Base-by-base conservation (phyloP, 2,888 invertebrate genomes). In the Drosophila kuntzei region DNA sequence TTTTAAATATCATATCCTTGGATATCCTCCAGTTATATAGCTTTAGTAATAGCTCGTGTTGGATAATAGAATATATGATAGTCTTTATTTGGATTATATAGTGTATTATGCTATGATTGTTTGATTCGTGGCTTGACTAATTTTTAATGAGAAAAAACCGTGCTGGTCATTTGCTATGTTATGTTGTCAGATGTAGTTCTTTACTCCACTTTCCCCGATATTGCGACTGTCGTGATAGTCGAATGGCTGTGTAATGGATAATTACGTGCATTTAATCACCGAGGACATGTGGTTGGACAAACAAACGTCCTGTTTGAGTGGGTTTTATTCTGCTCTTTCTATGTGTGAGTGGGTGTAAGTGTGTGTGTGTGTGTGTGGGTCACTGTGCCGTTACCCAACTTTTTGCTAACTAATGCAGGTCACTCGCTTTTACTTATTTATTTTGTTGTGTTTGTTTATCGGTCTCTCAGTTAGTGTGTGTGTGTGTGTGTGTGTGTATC, bases 241-340 rank as follows among this genome's bases (percentile, higher is more conserved):
- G 44, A 32, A 49, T 65, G 58, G 44, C 55, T 37, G 37, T 34
- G 46, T 36, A 61, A 59, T 20, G 58, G 62, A 65, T 82, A 73
- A 73, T 75, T 73, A 83, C 68, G 64, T 64, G 63, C 70, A 73
- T 82, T 83, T 77, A 77, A 80, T 79, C 79, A 79, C 57, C 44
- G 55, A 64, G 37, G 63, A 67, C 60, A 73, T 67, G 67, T 39
- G 72, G 63, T 65, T 43, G 25, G 34, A 47, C 39, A 49, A 62
- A 47, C 50, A 68, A 60, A 62, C 50, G 43, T 27, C 47, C 43
- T 37, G 43, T 62, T 60, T 46, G 46, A n/a, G 39, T 59, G 49
- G 44, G 55, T 50, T 64, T 47, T 57, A 16, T 18, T 32, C 11
- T 12, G n/a, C n/a, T n/a, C n/a, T 9, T 18, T 53, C 6, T 46